Evolutionary conservation across 2,797 vertebrate genomes (phyloP).

Genomic region (Spheniscus humboldti): DNA sequence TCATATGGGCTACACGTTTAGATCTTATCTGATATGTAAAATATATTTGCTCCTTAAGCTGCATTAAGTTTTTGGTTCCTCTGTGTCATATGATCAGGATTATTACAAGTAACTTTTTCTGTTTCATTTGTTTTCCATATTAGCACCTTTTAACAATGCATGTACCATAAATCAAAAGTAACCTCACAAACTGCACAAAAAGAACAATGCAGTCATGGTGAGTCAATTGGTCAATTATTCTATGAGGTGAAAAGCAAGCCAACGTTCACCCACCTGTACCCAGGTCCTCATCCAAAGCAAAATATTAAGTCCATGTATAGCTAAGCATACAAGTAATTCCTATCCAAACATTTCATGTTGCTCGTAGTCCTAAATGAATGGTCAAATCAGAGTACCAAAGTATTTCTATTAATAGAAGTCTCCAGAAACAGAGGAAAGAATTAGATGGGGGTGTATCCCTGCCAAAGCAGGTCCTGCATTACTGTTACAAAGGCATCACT

Average conservation of each 20-base stretch:
- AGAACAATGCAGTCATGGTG: neutral
- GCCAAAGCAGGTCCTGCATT: neutral
- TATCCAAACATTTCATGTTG: neutral
- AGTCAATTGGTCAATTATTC: neutral
- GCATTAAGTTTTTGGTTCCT: neutral
- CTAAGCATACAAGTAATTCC: neutral
- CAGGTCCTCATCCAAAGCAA: neutral
- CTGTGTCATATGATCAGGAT: neutral
- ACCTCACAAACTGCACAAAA: neutral
- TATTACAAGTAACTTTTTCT: neutral
- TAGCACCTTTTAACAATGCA: neutral
- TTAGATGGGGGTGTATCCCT: neutral
- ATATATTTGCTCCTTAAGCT: neutral
- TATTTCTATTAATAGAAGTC: neutral
- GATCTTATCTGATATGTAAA: neutral
- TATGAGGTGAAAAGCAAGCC: neutral
- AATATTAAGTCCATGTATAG: neutral
- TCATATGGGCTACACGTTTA: neutral
- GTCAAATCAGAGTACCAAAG: neutral
- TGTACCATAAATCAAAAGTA: neutral
- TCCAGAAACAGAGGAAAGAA: neutral
- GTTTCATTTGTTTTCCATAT: neutral
- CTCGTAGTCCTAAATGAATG: neutral
- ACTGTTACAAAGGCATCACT: neutral
- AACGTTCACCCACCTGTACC: neutral